Evolutionary conservation across 2,797 vertebrate species (phyloP).

Genomic region (Micropoecilia bifurca): DNA sequence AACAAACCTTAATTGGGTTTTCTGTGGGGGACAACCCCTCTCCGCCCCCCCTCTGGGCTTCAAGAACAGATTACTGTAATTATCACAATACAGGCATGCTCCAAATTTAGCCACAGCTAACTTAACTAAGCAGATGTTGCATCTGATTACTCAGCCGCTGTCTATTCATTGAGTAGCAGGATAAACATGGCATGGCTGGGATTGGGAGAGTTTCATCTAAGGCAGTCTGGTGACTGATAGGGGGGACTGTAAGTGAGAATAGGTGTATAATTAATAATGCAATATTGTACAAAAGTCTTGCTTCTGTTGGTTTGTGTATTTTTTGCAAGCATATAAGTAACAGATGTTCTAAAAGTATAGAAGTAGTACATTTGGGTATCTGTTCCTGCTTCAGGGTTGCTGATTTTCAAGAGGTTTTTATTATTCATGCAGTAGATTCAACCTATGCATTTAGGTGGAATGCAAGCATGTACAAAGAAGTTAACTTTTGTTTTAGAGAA

Average conservation of each 20-base stretch:
- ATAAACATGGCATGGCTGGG: neutral
- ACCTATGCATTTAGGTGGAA: neutral
- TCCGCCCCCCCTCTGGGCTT: neutral
- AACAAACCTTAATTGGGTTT: neutral
- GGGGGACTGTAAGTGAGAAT: neutral
- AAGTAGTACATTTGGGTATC: neutral
- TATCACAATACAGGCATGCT: neutral
- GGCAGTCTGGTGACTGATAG: neutral
- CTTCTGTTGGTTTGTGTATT: neutral
- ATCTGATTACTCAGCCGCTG: constrained; percentile 22
- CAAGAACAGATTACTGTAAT: neutral
- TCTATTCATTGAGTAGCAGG: neutral
- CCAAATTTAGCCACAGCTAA: neutral
- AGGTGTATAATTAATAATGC: neutral
- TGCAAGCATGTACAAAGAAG: neutral
- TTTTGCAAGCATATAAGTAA: neutral
- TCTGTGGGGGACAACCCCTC: neutral
- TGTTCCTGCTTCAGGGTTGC: neutral
- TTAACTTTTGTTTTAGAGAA: neutral
- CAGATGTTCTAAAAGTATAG: neutral
- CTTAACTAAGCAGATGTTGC: constrained; percentile 4
- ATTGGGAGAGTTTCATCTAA: neutral
- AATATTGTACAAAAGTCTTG: neutral
- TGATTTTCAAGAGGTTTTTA: neutral
- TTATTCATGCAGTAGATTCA: neutral